Base-by-base conservation (phyloP, 2,888 invertebrate species). In the Mechanitis messenoides region DNA sequence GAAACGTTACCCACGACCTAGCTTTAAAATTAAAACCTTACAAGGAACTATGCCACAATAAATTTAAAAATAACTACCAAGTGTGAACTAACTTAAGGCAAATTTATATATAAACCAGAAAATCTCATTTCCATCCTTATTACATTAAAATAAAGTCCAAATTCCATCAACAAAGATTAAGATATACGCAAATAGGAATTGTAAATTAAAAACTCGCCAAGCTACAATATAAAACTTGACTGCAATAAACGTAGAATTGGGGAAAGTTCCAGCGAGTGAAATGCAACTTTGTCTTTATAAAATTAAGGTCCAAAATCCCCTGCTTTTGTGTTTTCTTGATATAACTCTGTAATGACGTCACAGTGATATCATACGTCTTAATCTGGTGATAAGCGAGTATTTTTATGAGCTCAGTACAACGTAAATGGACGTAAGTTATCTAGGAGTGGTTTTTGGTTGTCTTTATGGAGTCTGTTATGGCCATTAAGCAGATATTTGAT, bases 331-430 rank as follows among this genome's bases (percentile, higher is more conserved):
- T 2, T 11, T 3, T 33, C 47, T 33, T 46, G 54, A 50, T 62
- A 62, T 60, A 61, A 47, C 59, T 56, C 56, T 54, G 55, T 58
- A 54, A 61, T 76, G 75, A 74, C 78, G 76, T 77, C 76, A 76
- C 67, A 56, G 33, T 59, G 62, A 67, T 77, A 77, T 77, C 77
- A 72, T 74, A 73, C 72, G 67, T 76, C 77, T 77, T 74, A 78
- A 77, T 78, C 78, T 72, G 57, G 64, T 64, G 74, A 74, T 76
- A 76, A 73, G 69, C 64, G 63, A 55, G 67, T 71, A 68, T 72
- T 77, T 77, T 78, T 77, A 76, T 74, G 72, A 73, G 69, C 58
- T 64, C 69, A 68, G 67, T 70, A 73, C 73, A 75, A 71, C 70
- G 71, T 68, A 73, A 74, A 76, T 74, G 77, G 73, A 70, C 70